Percentiles rank a stretch among this genome's conserved stretches.
Conservation (phyloP, 2,888 invertebrate species). For the Heliconius erato region DNA sequence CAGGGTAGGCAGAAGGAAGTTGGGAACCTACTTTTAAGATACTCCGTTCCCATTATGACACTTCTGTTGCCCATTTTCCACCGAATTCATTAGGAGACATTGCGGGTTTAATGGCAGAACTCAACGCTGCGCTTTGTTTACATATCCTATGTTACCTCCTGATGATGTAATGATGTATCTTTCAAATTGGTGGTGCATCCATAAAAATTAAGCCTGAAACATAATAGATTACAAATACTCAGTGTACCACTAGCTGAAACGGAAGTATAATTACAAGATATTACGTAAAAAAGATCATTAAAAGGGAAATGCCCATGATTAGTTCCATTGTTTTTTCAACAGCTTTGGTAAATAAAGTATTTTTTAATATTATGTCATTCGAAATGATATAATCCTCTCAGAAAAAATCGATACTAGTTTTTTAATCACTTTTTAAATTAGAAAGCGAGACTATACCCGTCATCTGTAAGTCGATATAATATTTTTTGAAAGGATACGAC, state of each 20-base stretch:
- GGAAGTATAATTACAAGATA: slow-evolving; percentile 63
- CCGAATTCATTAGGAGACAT: too few relatives aligned
- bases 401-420: slow-evolving; percentile 9
- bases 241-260: slow-evolving; percentile 51
- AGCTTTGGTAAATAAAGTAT: slow-evolving; percentile 24
- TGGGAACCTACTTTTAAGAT: too few relatives aligned
- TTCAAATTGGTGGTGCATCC: too few relatives aligned
- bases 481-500: background rate
- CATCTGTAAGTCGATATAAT: background rate
- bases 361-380: slow-evolving; percentile 11
- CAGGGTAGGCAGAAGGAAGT: too few relatives aligned
- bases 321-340: slow-evolving; percentile 51
- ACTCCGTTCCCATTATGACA: too few relatives aligned
- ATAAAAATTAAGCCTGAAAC: too few relatives aligned
- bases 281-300: slow-evolving; percentile 61
- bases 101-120: too few relatives aligned
- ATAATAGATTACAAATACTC: background rate
- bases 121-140: too few relatives aligned
- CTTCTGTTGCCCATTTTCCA: too few relatives aligned
- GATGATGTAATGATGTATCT: too few relatives aligned
- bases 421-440: slow-evolving; percentile 10
- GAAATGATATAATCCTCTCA: background rate
- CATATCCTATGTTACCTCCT: too few relatives aligned
- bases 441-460: background rate
- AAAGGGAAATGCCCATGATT: slow-evolving; percentile 54